phyloP scores from a whole-genome alignment of 2,797 vertebrate species.

The Xenops minutus region DNA sequence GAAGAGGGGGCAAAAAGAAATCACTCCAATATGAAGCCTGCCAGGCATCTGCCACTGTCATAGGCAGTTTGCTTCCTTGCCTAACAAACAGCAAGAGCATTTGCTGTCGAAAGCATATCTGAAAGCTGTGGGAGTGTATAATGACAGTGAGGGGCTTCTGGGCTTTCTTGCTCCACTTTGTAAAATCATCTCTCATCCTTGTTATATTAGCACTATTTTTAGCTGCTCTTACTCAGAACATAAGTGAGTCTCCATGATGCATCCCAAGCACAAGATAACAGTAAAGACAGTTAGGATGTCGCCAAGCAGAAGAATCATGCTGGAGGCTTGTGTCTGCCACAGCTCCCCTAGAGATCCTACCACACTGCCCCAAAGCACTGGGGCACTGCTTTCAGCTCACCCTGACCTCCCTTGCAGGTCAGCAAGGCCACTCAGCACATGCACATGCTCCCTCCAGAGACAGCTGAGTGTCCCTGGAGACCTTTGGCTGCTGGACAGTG shows the following conservation, averaged over 20 bases:
- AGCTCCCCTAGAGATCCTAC: not conserved
- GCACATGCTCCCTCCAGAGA: not conserved
- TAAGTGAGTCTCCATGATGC: not conserved
- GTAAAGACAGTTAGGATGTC: not conserved
- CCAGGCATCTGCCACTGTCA: not conserved
- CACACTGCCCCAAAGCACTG: not conserved
- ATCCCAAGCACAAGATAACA: not conserved
- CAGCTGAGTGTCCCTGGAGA: not conserved
- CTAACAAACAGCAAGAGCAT: not conserved
- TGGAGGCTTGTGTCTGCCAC: not conserved
- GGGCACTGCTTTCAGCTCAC: not conserved
- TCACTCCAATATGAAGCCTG: not conserved
- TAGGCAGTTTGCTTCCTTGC: not conserved
- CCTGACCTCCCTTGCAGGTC: not conserved
- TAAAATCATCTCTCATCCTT: constrained; percentile 7
- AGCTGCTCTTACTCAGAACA: constrained; percentile 6
- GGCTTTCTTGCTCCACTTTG: not conserved
- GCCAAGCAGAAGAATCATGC: not conserved
- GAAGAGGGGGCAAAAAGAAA: not conserved
- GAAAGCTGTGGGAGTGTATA: not conserved
- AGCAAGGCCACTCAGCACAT: not conserved
- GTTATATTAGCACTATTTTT: constrained; percentile 38
- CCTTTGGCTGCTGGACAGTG: not conserved
- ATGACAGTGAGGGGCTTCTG: constrained; percentile 16
- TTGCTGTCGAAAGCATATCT: not conserved